Evolutionary conservation across 1,140 invertebrate species (phyloP), one percentile per base, ranked within the genome.

Genomic region (Diachasma alloeum): DNA sequence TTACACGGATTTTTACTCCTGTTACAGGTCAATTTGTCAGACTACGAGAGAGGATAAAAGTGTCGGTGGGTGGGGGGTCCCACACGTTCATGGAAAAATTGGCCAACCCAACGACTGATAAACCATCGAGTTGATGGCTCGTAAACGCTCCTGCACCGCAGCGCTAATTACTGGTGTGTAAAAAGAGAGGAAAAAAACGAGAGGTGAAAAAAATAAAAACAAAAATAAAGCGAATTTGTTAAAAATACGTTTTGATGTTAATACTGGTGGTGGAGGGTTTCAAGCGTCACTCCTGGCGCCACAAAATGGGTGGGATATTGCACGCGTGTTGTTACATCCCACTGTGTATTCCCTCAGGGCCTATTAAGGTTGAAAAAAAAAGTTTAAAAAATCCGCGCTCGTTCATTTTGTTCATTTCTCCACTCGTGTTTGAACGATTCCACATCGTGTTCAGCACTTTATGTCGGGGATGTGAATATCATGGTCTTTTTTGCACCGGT

Each of bases 101-200:
- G 63, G 63, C 48, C 10, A 26, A 74, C 56, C 17, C 24, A 19
- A 68, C 46, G 53, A 68, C 71, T 77, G 76, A 80, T 80, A 80
- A 80, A 80, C 79, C 74, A 78, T 78, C 79, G 72, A 80, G 76
- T 80, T 78, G 74, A 80, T 78, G 79, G 79, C 76, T 80, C 76
- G 76, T 80, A 78, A 80, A 80, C 70, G 79, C 70, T 67, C 73
- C 76, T 71, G 48, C 73, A 66, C 78, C 67, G 68, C 77, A 71
- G 74, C 67, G 72, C 77, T 78, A 78, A 78, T 78, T 78, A 73
- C 67, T 53, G 36, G 46, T 39, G 48, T 74, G 48, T 72, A 78
- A 78, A 78, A 78, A 56, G 10, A 56, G 48, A 19, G 48, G 10
- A 56, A 56, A 19, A 22, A 19, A 6, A 1, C 9, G 19, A 56